phyloP scores from a whole-genome alignment of 2,888 invertebrate species.

The Ophion ventricosus region DNA sequence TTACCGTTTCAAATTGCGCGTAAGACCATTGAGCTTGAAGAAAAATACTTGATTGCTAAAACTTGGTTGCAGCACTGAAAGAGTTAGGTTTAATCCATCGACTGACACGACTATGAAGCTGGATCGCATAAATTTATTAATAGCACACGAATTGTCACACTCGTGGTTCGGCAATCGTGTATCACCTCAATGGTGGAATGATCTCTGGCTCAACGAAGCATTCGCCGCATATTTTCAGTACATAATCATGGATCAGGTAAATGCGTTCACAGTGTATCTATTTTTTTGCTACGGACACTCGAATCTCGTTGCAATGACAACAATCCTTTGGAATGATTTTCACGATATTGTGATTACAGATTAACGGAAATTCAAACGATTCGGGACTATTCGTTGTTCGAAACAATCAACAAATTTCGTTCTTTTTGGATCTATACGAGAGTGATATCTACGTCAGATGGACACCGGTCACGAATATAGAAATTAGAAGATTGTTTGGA shows the following conservation, averaged over 20 bases:
- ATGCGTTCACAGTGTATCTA: slow-evolving; percentile 47
- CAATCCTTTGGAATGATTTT: neutral
- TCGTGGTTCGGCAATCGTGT: slow-evolving; percentile 68
- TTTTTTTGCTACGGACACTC: neutral
- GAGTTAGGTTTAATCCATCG: slow-evolving; percentile 87
- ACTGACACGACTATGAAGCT: neutral
- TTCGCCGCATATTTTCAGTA: slow-evolving; percentile 62
- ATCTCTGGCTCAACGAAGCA: slow-evolving; percentile 68
- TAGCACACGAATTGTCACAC: slow-evolving; percentile 65
- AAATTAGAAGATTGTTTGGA: slow-evolving; percentile 85
- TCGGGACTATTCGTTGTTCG: slow-evolving; percentile 84
- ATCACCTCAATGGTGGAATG: slow-evolving; percentile 66
- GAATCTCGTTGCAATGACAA: too few species aligned
- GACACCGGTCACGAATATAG: slow-evolving; percentile 83
- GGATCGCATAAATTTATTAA: slow-evolving; percentile 28
- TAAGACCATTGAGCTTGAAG: too few species aligned
- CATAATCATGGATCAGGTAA: slow-evolving; percentile 75
- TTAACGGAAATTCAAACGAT: slow-evolving; percentile 84
- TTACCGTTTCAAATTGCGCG: too few species aligned
- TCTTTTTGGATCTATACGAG: slow-evolving; percentile 73
- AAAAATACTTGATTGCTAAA: neutral
- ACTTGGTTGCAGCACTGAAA: slow-evolving; percentile 79
- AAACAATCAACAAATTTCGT: slow-evolving; percentile 80
- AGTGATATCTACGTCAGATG: slow-evolving; percentile 84
- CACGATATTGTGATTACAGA: slow-evolving; percentile 79